Conservation (phyloP, 1,140 invertebrate species). For the Drosophila lini region DNA sequence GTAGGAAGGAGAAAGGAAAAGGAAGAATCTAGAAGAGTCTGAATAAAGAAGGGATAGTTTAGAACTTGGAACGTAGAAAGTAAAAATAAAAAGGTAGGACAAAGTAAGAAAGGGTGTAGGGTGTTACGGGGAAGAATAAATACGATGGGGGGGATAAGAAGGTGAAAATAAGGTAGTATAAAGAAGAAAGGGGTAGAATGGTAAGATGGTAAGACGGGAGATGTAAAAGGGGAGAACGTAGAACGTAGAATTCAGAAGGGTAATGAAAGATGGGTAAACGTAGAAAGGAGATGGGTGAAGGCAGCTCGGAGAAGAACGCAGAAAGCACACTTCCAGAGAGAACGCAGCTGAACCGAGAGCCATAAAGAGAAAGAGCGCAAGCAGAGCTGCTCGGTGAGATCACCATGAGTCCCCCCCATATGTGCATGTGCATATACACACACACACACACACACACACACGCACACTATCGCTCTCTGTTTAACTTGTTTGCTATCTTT, state of each 20-base stretch:
- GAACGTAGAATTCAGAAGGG: not conserved
- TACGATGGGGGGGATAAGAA: too few species aligned
- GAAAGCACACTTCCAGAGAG: conserved; percentile 1
- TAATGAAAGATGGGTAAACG: not conserved
- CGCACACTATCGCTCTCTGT: conserved; percentile 67
- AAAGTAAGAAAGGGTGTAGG: too few species aligned
- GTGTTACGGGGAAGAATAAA: too few species aligned
- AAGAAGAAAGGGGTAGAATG: not conserved
- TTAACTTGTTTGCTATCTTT: conserved; percentile 82
- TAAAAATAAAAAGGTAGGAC: too few species aligned
- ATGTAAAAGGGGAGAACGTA: not conserved
- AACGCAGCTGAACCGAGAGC: not conserved
- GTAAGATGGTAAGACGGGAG: not conserved
- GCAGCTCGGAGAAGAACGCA: not conserved
- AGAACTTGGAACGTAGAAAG: too few species aligned
- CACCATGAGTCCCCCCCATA: conserved; percentile 21
- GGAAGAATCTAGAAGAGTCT: not conserved
- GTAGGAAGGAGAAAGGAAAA: not conserved
- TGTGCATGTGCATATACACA: conserved; percentile 21
- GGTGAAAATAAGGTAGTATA: too few species aligned
- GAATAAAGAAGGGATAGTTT: not conserved
- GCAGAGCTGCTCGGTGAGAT: conserved; percentile 20
- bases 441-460: conserved; percentile 11
- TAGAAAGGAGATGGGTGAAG: conserved; percentile 3
- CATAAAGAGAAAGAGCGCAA: not conserved